These are phyloP conservation scores for Heteromyza rotundicornis DNA, from an alignment of 2,888 invertebrate species.

Conservation along the genomic window DNA sequence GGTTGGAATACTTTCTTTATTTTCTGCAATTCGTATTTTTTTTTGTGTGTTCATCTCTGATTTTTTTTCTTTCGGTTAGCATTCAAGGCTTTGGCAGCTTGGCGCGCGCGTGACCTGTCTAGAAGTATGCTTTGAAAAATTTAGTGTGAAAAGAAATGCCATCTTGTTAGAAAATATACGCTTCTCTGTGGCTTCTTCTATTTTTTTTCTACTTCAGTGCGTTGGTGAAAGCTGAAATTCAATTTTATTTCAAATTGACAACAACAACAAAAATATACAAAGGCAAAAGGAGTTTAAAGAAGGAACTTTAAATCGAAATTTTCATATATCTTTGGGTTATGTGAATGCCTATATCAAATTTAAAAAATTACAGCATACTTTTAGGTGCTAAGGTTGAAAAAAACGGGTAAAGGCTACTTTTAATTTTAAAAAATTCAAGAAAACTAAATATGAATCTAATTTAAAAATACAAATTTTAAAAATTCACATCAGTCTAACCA, in stretches of 20 bases:
- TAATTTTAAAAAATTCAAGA: no score
- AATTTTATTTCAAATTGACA: constrained; percentile 3
- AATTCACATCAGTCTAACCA: no score
- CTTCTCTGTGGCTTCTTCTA: not conserved
- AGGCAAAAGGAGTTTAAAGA: no score
- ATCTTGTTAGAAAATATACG: constrained; percentile 1
- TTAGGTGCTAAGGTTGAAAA: no score
- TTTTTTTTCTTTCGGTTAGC: constrained; percentile 6
- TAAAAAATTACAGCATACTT: no score
- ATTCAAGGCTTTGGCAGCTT: constrained; percentile 13
- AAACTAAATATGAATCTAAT: no score
- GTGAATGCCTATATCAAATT: no score
- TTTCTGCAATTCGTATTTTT: not conserved
- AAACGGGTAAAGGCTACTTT: no score
- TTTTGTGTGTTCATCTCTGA: not conserved
- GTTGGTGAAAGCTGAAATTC: not conserved
- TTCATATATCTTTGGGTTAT: no score
- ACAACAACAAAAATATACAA: no score
- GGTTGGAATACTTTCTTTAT: not conserved
- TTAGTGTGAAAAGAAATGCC: constrained; percentile 4
- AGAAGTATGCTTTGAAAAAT: constrained; percentile 4
- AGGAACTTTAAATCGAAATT: no score
- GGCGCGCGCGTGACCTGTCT: constrained; percentile 15
- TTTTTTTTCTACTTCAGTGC: not conserved
- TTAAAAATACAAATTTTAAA: no score